These are phyloP conservation scores for Diaperis boleti DNA, from an alignment of 2,888 invertebrate genomes.

Conservation along the genomic window DNA sequence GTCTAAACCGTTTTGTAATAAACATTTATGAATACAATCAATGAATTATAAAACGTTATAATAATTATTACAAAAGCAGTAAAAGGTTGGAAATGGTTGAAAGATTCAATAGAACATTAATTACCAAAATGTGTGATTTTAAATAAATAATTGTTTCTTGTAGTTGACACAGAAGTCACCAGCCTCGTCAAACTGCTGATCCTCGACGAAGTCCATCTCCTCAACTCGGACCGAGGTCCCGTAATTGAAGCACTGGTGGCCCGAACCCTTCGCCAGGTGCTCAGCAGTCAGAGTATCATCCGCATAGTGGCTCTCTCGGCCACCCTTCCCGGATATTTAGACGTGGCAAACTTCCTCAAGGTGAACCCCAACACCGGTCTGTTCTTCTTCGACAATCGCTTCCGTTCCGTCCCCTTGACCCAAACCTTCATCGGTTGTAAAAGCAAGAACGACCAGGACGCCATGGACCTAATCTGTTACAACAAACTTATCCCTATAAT, in stretches of 20 bases:
- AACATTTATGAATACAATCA: too few species aligned
- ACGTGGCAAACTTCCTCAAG: conserved; percentile 93
- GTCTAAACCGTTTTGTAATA: too few species aligned
- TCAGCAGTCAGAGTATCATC: conserved; percentile 93
- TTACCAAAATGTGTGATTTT: too few species aligned
- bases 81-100: too few species aligned
- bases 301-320: conserved; percentile 97
- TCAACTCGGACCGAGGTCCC: conserved; percentile 97
- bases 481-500: conserved; percentile 88
- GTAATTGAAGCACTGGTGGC: conserved; percentile 98
- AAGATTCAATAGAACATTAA: too few species aligned
- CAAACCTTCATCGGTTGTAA: conserved; percentile 82
- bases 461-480: conserved; percentile 94
- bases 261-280: conserved; percentile 91
- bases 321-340: conserved; percentile 96
- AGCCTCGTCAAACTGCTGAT: conserved; percentile 93
- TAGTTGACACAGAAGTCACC: conserved; percentile 88
- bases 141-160: conserved; percentile 48
- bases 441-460: conserved; percentile 68
- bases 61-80: too few species aligned
- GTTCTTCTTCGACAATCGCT: conserved; percentile 94
- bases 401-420: conserved; percentile 94
- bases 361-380: conserved; percentile 94
- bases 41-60: too few species aligned
- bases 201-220: conserved; percentile 95